phyloP scores from a whole-genome alignment of 2,888 invertebrate species.

The Volucella inanis region DNA sequence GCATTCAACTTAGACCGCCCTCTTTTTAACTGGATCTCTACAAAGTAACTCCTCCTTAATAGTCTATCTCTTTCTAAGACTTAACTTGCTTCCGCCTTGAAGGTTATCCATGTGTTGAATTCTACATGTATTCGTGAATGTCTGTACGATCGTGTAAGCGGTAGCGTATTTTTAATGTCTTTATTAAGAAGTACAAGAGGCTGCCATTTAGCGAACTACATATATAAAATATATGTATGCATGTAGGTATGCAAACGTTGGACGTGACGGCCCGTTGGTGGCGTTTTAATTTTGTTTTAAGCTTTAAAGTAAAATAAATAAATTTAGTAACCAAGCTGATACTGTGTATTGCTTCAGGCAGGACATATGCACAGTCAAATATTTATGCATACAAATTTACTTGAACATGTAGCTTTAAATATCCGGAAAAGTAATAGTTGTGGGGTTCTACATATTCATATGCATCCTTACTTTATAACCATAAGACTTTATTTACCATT shows the following conservation, averaged over 20 bases:
- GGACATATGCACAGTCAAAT: no score
- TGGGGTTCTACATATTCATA: no score
- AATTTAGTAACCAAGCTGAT: no score
- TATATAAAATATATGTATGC: constrained; percentile 20
- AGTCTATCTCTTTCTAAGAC: constrained; percentile 29
- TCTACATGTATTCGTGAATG: background rate
- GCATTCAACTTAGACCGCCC: constrained; percentile 38
- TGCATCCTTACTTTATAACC: no score
- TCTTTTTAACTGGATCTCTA: constrained; percentile 32
- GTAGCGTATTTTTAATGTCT: constrained; percentile 63
- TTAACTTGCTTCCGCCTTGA: constrained; percentile 11
- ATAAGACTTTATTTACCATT: no score
- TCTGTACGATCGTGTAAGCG: constrained; percentile 24
- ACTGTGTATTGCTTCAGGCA: no score
- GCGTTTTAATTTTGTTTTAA: constrained; percentile 3
- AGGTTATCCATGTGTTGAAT: constrained; percentile 7
- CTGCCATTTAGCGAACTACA: constrained; percentile 55
- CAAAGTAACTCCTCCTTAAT: constrained; percentile 34
- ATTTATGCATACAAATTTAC: no score
- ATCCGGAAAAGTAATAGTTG: no score
- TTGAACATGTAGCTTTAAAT: no score
- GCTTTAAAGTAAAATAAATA: background rate
- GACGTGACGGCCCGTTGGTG: background rate
- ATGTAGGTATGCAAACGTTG: background rate
- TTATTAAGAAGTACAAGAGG: constrained; percentile 53